Evolutionary conservation across 2,888 invertebrate species (phyloP), one percentile per base, ranked within the genome.

Genomic region (Megastigmus dorsalis): DNA sequence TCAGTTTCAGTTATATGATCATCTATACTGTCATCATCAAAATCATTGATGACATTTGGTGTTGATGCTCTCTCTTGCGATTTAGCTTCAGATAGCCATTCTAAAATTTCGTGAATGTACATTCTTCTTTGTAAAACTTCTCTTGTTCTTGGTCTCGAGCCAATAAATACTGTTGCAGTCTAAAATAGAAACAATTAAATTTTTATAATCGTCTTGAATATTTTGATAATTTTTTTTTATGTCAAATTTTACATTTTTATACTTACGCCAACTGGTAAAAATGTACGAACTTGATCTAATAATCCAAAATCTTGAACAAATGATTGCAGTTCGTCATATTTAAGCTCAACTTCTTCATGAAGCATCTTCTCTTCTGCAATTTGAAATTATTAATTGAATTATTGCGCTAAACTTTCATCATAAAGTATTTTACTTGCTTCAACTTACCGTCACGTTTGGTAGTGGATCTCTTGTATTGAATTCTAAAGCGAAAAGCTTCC

Each of bases 401-500:
- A 66, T 52, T 18, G 10, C n/a, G n/a, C n/a, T n/a, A 5, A 20
- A 55, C 63, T 57, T 28, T 48, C n/a, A 1, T 23, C 18, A 4
- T 59, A 23, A 36, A 50, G 28, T 48, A 48, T 41, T 10, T 33
- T 41, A 50, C 66, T 54, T 18, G 45, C 10, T 23, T 41, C 0
- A 45, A 78, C 84, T 88, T 84, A 93, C 93, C 93, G 80, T 94
- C 94, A 81, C 93, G 89, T 89, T 95, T 94, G 0, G 92, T 92
- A 74, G 95, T 95, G 83, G 93, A 93, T 67, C 93, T 89, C 85
- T 95, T 94, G 88, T 96, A 96, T 87, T 95, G 95, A 85, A 96
- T 96, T 79, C 95, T 90, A 88, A 96, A 96, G 63, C 96, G 89
- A 88, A 96, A 96, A 3, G 95, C 95, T 87, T 96, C 96, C 78